phyloP scores from a whole-genome alignment of 1,140 invertebrate genomes.

The Drosophila pruinosa region DNA sequence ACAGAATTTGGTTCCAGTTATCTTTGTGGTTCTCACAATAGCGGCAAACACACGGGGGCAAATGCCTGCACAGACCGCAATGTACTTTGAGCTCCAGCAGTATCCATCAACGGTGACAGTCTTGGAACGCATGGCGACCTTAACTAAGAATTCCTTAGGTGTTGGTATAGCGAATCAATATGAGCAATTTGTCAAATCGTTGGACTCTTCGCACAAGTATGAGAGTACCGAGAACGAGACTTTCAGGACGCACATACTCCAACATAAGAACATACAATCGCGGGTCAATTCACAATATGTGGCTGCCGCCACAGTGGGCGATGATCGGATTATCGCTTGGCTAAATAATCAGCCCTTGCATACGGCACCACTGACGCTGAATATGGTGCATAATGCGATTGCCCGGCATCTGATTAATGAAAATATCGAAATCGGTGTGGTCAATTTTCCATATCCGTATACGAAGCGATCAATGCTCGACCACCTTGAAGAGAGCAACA shows the following conservation, averaged over 20 bases:
- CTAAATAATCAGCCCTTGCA: slow-evolving; percentile 89
- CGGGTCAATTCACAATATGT: slow-evolving; percentile 63
- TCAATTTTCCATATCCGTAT: slow-evolving; percentile 89
- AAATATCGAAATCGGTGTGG: slow-evolving; percentile 84
- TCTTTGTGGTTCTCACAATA: slow-evolving; percentile 86
- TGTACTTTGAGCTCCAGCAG: slow-evolving; percentile 52
- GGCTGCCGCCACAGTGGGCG: slow-evolving; percentile 75
- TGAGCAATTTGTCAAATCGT: slow-evolving; percentile 39
- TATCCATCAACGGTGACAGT: slow-evolving; percentile 59
- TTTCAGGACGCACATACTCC: slow-evolving; percentile 49
- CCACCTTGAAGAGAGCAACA: too few relatives aligned
- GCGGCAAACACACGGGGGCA: too few relatives aligned
- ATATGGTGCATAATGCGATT: slow-evolving; percentile 86
- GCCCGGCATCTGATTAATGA: slow-evolving; percentile 67
- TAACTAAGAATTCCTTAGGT: too few relatives aligned
- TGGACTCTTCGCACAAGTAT: slow-evolving; percentile 43
- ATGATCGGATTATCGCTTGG: slow-evolving; percentile 84
- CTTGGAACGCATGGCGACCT: slow-evolving; percentile 32
- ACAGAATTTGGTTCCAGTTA: slow-evolving; percentile 85
- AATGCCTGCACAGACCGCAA: slow-evolving; percentile 37
- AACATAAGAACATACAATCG: slow-evolving; percentile 53
- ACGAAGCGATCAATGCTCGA: too few relatives aligned
- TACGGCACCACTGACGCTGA: slow-evolving; percentile 86
- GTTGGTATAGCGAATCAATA: slow-evolving; percentile 41
- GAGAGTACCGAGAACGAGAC: slow-evolving; percentile 4